Conservation (phyloP, 1,140 invertebrate species). For the Cydia splendana region DNA sequence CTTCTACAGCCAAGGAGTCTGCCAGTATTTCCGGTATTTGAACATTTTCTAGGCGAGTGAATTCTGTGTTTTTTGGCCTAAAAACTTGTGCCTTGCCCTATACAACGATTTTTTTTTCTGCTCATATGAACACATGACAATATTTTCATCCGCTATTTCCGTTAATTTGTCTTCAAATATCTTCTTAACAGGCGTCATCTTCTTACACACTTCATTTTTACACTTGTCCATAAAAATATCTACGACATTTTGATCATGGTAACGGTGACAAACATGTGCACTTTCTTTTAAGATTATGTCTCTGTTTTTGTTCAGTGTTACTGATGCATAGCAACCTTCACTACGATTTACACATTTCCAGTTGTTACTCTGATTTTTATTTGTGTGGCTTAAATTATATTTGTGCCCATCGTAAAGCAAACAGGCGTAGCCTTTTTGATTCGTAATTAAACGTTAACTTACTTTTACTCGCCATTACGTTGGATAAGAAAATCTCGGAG, state of each 20-base stretch:
- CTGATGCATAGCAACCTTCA: neutral
- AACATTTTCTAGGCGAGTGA: neutral
- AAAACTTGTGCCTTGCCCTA: neutral
- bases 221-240: neutral
- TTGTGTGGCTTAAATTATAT: neutral
- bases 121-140: conserved; percentile 5
- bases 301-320: neutral
- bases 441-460: too few species aligned
- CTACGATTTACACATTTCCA: neutral
- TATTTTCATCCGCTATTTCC: neutral
- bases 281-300: neutral
- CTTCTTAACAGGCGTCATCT: conserved; percentile 6
- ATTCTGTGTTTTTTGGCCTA: conserved; percentile 7
- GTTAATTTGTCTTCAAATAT: neutral
- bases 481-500: too few species aligned
- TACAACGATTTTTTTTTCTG: neutral
- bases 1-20: conserved; percentile 1
- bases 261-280: neutral
- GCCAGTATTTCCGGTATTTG: neutral
- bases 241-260: neutral
- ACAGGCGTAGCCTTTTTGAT: too few species aligned
- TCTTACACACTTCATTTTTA: neutral
- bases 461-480: too few species aligned
- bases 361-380: neutral
- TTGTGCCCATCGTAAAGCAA: too few species aligned